Evolutionary conservation across 1,140 invertebrate genomes (phyloP).

Genomic region (Sinonovacula constricta): DNA sequence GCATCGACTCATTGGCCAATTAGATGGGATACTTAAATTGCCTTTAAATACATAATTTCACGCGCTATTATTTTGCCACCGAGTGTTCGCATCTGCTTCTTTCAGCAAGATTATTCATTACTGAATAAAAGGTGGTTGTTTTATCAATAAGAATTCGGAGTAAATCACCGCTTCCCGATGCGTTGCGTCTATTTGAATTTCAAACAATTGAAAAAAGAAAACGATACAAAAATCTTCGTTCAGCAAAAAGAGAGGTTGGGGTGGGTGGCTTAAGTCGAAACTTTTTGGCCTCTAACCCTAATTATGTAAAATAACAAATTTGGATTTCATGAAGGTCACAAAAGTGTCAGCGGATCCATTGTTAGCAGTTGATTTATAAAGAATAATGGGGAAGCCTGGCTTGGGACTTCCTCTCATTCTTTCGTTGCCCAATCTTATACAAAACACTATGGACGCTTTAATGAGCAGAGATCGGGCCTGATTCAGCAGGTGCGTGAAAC

Average conservation of each 20-base stretch:
- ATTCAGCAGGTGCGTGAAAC: slow-evolving; percentile 48
- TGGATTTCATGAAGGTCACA: slow-evolving; percentile 40
- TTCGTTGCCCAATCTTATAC: slow-evolving; percentile 53
- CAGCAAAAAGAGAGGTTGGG: too few relatives aligned
- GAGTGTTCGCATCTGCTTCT: slow-evolving; percentile 35
- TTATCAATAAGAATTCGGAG: slow-evolving; percentile 49
- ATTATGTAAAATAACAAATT: slow-evolving; percentile 59
- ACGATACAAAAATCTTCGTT: slow-evolving; percentile 6
- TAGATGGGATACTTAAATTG: too few relatives aligned
- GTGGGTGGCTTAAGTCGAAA: neutral
- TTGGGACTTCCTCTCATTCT: slow-evolving; percentile 41
- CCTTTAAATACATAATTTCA: slow-evolving; percentile 30
- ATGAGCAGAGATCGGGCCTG: slow-evolving; percentile 41
- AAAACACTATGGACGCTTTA: slow-evolving; percentile 46
- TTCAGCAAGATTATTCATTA: slow-evolving; percentile 20
- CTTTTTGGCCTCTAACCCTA: slow-evolving; percentile 40
- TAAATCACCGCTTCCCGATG: slow-evolving; percentile 38
- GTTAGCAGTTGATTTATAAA: slow-evolving; percentile 53
- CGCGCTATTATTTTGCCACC: slow-evolving; percentile 36
- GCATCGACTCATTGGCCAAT: too few relatives aligned
- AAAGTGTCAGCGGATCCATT: slow-evolving; percentile 47
- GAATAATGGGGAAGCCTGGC: slow-evolving; percentile 42
- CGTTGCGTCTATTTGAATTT: slow-evolving; percentile 51
- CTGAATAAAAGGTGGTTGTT: slow-evolving; percentile 42
- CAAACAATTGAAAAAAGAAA: slow-evolving; percentile 46